phyloP scores from a whole-genome alignment of 2,888 invertebrate genomes.

The Maniola hyperantus region DNA sequence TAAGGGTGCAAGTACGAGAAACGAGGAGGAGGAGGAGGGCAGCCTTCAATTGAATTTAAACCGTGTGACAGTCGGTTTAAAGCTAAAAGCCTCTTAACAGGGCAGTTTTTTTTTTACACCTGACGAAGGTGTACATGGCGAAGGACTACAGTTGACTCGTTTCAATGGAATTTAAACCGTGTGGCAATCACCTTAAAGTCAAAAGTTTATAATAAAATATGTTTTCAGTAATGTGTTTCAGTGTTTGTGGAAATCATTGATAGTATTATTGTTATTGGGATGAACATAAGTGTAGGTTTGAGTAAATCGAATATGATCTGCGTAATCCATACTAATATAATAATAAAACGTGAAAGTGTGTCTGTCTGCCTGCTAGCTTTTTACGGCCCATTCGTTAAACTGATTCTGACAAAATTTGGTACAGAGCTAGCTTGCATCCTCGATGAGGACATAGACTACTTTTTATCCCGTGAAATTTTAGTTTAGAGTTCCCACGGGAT shows the following conservation, averaged over 20 bases:
- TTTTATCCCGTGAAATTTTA: too few species aligned
- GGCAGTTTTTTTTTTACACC: too few species aligned
- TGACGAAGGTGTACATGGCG: too few species aligned
- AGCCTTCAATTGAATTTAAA: constrained; percentile 1
- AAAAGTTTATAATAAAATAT: too few species aligned
- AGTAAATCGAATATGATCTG: neutral
- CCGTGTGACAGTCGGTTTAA: neutral
- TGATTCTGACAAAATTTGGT: too few species aligned
- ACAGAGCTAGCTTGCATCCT: too few species aligned
- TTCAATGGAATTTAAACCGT: neutral
- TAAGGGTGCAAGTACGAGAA: constrained; percentile 14
- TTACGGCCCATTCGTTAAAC: too few species aligned
- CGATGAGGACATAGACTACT: too few species aligned
- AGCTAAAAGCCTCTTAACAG: neutral
- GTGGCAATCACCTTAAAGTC: too few species aligned
- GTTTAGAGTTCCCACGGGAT: too few species aligned
- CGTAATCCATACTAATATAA: neutral
- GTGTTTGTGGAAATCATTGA: neutral
- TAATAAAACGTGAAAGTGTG: too few species aligned
- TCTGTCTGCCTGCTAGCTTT: too few species aligned
- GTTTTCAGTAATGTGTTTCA: neutral
- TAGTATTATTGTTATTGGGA: neutral
- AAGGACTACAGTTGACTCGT: neutral
- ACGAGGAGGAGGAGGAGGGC: neutral
- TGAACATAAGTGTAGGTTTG: neutral